These are phyloP conservation scores for Exocentrus adspersus DNA, from an alignment of 2,888 invertebrate genomes.

Conservation along the genomic window DNA sequence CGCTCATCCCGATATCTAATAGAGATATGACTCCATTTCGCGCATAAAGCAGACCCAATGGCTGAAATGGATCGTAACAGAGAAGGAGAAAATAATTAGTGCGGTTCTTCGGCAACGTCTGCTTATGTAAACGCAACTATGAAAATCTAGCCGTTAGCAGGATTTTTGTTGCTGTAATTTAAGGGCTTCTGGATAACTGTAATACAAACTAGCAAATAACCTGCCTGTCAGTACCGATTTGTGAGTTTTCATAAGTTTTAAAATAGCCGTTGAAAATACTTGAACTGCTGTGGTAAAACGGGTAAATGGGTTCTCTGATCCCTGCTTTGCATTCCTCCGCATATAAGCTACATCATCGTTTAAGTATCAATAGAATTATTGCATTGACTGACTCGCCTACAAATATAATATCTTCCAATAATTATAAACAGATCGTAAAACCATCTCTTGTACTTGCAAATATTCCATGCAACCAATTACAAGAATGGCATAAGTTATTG, in stretches of 20 bases:
- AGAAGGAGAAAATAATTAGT: constrained; percentile 38
- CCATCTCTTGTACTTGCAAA: no score
- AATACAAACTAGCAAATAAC: no score
- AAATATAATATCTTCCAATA: no score
- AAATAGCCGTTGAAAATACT: no score
- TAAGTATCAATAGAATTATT: background rate
- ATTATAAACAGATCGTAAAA: no score
- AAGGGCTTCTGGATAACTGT: no score
- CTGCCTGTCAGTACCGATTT: no score
- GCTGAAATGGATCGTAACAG: constrained; percentile 34
- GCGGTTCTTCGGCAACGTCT: constrained; percentile 10
- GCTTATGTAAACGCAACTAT: constrained; percentile 5
- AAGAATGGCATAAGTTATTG: no score
- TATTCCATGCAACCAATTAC: no score
- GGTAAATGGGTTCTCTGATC: background rate
- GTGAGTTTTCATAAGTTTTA: no score
- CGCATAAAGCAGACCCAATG: constrained; percentile 34
- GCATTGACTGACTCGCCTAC: no score
- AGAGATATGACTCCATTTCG: constrained; percentile 35
- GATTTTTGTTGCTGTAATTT: background rate
- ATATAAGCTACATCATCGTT: background rate
- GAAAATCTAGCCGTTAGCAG: constrained; percentile 3
- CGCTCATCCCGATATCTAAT: constrained; percentile 26
- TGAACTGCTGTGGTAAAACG: no score
- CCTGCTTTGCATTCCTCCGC: background rate